Conservation (phyloP, 92 coral and sea anemone species). For the Anthopleura xanthogrammica region DNA sequence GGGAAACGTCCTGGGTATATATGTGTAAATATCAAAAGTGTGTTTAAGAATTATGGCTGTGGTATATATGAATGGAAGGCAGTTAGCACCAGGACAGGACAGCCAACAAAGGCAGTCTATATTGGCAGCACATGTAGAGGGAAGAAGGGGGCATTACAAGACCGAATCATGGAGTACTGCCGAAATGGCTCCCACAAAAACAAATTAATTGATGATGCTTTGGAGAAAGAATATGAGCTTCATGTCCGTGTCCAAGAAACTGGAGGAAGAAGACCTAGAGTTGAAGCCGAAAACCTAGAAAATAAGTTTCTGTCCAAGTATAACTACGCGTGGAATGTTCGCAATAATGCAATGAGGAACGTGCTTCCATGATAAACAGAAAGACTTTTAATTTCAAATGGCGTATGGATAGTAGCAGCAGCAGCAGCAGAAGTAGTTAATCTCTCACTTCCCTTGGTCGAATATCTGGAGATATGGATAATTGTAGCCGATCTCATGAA, state of each 20-base stretch:
- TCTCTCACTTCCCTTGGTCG: no score
- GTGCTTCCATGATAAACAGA: not conserved
- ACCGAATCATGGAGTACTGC: conserved; percentile 28
- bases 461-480: no score
- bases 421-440: no score
- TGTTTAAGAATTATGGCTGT: conserved; percentile 16
- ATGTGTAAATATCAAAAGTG: conserved; percentile 4
- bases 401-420: no score
- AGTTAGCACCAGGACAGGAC: not conserved
- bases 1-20: conserved; percentile 11
- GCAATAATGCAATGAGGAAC: not conserved
- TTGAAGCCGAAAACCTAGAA: not conserved
- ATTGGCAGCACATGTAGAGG: not conserved
- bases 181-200: not conserved
- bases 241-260: not conserved
- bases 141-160: conserved; percentile 29
- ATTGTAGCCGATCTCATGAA: no score
- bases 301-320: not conserved
- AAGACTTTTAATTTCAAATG: no score
- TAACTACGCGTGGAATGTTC: not conserved
- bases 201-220: not conserved
- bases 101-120: not conserved
- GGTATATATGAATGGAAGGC: conserved; percentile 75
- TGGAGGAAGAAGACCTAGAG: not conserved
- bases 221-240: not conserved